Conservation (phyloP, 2,888 invertebrate species). For the Empis stercorea region DNA sequence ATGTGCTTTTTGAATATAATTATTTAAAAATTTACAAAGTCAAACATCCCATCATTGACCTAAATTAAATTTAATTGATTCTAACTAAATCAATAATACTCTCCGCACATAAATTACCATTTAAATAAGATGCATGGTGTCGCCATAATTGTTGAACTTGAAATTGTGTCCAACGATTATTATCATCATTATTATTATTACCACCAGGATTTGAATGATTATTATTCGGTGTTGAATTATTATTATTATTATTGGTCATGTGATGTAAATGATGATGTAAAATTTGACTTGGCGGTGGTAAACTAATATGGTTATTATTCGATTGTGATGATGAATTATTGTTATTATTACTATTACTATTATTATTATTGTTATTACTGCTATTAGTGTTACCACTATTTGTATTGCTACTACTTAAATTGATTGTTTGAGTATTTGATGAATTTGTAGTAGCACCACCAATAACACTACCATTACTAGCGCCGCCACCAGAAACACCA, state of each 20-base stretch:
- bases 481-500: slow-evolving; percentile 3
- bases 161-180: slow-evolving; percentile 37
- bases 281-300: slow-evolving; percentile 33
- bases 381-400: slow-evolving; percentile 10
- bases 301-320: slow-evolving; percentile 18
- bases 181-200: slow-evolving; percentile 23
- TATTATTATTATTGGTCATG: slow-evolving; percentile 24
- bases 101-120: slow-evolving; percentile 24
- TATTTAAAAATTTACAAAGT: too few species aligned
- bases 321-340: slow-evolving; percentile 20
- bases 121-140: slow-evolving; percentile 36
- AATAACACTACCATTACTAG: slow-evolving; percentile 2
- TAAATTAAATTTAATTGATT: too few species aligned
- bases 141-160: slow-evolving; percentile 38
- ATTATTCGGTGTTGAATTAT: slow-evolving; percentile 12
- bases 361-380: slow-evolving; percentile 14
- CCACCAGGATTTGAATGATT: slow-evolving; percentile 21
- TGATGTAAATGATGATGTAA: slow-evolving; percentile 35
- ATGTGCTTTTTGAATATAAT: too few species aligned
- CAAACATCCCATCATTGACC: too few species aligned
- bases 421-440: slow-evolving; percentile 10
- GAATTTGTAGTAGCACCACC: slow-evolving; percentile 3
- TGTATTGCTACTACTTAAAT: slow-evolving; percentile 10
- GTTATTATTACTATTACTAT: slow-evolving; percentile 8
- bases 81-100: too few species aligned